Conservation (phyloP, 1,140 invertebrate species). For the Hetaerina americana region DNA sequence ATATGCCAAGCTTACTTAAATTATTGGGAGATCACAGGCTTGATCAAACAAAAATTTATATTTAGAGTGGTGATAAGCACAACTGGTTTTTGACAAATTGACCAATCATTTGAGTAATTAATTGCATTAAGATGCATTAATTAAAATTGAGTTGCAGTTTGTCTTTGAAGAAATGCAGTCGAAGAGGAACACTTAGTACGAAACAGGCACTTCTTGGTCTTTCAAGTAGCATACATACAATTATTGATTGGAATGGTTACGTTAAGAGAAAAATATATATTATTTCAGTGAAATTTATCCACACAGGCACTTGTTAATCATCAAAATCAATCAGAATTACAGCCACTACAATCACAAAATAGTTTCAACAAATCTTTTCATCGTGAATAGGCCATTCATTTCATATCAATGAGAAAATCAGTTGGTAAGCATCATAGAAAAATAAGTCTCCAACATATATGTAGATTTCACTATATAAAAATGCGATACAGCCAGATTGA, state of each 20-base stretch:
- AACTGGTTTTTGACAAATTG: too few relatives aligned
- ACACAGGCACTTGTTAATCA: not conserved
- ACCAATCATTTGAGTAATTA: too few relatives aligned
- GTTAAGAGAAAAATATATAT: not conserved
- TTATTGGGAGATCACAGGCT: too few relatives aligned
- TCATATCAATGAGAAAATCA: too few relatives aligned
- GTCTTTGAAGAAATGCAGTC: not conserved
- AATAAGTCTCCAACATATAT: not conserved
- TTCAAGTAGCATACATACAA: not conserved
- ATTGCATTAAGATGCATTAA: too few relatives aligned
- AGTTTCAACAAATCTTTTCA: not conserved
- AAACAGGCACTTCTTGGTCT: not conserved
- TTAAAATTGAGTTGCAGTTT: too few relatives aligned
- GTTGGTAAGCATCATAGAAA: not conserved
- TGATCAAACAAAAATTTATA: too few relatives aligned
- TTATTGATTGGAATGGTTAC: not conserved
- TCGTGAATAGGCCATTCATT: not conserved
- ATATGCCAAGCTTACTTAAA: too few relatives aligned
- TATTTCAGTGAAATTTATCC: not conserved
- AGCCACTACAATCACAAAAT: not conserved
- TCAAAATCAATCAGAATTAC: not conserved
- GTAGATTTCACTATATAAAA: not conserved
- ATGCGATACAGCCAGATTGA: too few relatives aligned
- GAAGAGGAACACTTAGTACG: not conserved
- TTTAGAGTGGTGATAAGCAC: too few relatives aligned